Percentiles rank a stretch among this genome's conserved stretches.
Evolutionary conservation across 2,113 vertebrate species (phyloP).

Genomic region (Stigmatopora nigra): DNA sequence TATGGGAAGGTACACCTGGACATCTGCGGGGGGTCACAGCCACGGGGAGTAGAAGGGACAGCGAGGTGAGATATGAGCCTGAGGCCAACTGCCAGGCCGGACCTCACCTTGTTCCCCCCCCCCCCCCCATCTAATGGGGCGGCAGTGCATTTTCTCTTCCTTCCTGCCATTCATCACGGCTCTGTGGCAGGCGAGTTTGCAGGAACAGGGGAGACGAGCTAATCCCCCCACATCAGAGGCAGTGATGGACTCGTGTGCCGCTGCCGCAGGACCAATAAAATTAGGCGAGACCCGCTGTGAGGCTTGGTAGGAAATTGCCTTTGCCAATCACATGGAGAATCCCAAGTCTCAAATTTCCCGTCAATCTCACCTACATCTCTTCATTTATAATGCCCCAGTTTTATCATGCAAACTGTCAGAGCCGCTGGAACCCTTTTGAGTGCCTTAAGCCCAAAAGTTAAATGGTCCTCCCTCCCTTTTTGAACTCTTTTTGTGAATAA

Average conservation of each 20-base stretch:
- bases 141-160: slow-evolving; percentile 65
- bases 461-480: too few relatives aligned
- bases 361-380: slow-evolving; percentile 71
- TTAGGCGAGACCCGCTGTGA: slow-evolving; percentile 89
- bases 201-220: slow-evolving; percentile 87
- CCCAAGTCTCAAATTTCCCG: slow-evolving; percentile 71
- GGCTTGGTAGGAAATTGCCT: slow-evolving; percentile 93
- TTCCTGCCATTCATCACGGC: slow-evolving; percentile 82
- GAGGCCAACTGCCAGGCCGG: slow-evolving; percentile 50
- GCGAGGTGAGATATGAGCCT: slow-evolving; percentile 20
- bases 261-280: slow-evolving; percentile 84
- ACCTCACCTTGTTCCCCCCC: slow-evolving; percentile 51
- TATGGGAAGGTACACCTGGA: slow-evolving; percentile 44
- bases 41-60: neutral
- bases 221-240: slow-evolving; percentile 86
- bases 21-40: slow-evolving; percentile 29
- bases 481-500: too few relatives aligned
- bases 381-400: slow-evolving; percentile 35
- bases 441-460: too few relatives aligned
- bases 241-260: slow-evolving; percentile 87
- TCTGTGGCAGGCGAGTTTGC: slow-evolving; percentile 87
- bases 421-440: too few relatives aligned
- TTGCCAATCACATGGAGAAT: slow-evolving; percentile 89
- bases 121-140: slow-evolving; percentile 36
- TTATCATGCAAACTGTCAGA: slow-evolving; percentile 15